Percentiles rank a stretch among this genome's conserved stretches.
These are phyloP conservation scores for Mormyrus iriodes DNA, from an alignment of 2,113 vertebrate species.

Conservation along the genomic window DNA sequence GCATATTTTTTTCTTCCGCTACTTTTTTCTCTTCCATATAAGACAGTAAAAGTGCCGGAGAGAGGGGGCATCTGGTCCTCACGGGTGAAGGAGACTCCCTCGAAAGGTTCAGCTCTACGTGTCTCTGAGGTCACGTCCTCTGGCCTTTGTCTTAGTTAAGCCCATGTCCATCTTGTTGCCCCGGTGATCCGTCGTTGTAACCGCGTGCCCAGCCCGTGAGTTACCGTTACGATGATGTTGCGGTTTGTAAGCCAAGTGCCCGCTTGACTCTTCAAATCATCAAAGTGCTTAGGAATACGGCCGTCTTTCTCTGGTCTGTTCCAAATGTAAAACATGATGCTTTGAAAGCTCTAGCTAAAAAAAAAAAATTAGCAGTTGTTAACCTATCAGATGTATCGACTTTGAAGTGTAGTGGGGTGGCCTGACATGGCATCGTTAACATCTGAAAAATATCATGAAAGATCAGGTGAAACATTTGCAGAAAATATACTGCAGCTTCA, in stretches of 20 bases:
- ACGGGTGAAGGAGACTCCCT: conserved; percentile 24
- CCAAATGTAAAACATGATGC: not conserved
- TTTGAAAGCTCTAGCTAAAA: not conserved
- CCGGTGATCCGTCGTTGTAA: not conserved
- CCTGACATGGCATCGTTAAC: not conserved
- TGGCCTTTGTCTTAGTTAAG: conserved; percentile 9
- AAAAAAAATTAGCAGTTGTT: not conserved
- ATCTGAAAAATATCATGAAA: not conserved
- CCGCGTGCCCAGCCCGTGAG: not conserved
- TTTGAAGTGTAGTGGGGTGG: not conserved
- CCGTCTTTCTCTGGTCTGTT: not conserved
- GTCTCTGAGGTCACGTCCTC: not conserved
- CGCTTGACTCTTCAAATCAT: not conserved
- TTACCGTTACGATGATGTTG: not conserved
- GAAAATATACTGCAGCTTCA: not conserved
- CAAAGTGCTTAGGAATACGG: not conserved
- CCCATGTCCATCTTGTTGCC: not conserved
- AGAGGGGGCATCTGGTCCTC: not conserved
- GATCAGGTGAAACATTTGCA: not conserved
- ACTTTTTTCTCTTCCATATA: not conserved
- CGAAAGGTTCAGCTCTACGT: not conserved
- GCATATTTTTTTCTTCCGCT: not conserved
- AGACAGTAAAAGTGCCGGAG: not conserved
- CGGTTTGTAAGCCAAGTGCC: not conserved
- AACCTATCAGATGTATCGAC: not conserved